Evolutionary conservation across 2,113 vertebrate species (phyloP).

Genomic region (Dryoscopus gambensis): DNA sequence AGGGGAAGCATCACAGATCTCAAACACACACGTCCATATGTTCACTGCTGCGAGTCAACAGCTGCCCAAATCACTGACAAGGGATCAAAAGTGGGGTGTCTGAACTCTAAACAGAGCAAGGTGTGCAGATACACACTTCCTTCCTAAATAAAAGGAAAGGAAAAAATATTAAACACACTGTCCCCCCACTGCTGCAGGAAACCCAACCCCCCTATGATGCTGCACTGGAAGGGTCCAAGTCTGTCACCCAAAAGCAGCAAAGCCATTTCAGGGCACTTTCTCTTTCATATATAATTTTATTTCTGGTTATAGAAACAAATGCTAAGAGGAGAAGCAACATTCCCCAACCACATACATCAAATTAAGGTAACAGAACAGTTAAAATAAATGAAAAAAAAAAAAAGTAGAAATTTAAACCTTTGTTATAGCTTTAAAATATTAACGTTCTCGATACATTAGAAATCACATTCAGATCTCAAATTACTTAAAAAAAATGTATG

Average conservation of each 20-base stretch:
- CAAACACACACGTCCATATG: background rate
- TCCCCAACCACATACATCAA: constrained; percentile 74
- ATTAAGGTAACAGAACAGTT: constrained; percentile 74
- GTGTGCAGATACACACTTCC: background rate
- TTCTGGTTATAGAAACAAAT: constrained; percentile 81
- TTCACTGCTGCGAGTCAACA: background rate
- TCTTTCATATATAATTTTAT: constrained; percentile 80
- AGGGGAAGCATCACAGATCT: background rate
- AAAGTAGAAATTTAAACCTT: constrained; percentile 75
- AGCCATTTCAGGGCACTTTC: background rate
- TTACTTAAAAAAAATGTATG: constrained; percentile 70
- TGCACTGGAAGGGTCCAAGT: background rate
- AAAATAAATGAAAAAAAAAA: constrained; percentile 71
- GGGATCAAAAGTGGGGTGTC: background rate
- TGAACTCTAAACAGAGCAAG: background rate
- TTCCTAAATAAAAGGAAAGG: background rate
- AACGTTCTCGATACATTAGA: constrained; percentile 75
- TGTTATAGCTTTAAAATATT: constrained; percentile 79
- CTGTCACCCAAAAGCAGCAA: constrained; percentile 2
- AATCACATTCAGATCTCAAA: constrained; percentile 78
- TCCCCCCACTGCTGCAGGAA: background rate
- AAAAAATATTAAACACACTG: background rate
- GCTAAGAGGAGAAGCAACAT: constrained; percentile 74
- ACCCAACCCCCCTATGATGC: fast-evolving
- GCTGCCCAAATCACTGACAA: background rate